Percentiles rank a stretch among this genome's conserved stretches.
Evolutionary conservation across 1,140 invertebrate genomes (phyloP).

Genomic region (Zaprionus vittiger): DNA sequence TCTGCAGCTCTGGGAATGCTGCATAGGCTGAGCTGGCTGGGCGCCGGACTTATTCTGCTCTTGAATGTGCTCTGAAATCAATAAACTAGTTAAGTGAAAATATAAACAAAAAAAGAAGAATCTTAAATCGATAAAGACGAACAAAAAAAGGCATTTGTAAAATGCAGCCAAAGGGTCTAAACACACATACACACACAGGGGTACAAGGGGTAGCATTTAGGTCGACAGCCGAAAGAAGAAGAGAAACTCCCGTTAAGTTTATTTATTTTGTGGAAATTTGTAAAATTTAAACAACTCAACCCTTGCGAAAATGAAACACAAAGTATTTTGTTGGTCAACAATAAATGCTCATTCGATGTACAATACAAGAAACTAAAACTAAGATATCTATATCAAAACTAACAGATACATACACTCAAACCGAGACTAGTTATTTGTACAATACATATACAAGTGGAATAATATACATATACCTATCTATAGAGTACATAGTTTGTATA

Average conservation of each 20-base stretch:
- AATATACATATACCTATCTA: conserved; percentile 18
- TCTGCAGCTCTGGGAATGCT: conserved; percentile 43
- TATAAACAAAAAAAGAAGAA: conserved; percentile 18
- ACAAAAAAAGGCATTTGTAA: conserved; percentile 65
- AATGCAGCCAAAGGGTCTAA: conserved; percentile 75
- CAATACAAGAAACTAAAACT: conserved; percentile 50
- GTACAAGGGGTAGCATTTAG: conserved; percentile 54
- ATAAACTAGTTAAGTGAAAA: conserved; percentile 55
- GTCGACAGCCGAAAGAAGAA: conserved; percentile 45
- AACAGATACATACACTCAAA: conserved; percentile 18
- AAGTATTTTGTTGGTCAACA: conserved; percentile 50
- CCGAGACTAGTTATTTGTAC: conserved; percentile 19
- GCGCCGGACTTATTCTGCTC: conserved; percentile 46
- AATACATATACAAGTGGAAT: conserved; percentile 18
- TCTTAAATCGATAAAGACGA: neutral
- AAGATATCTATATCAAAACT: conserved; percentile 24
- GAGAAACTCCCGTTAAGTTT: conserved; percentile 38
- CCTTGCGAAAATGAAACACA: conserved; percentile 5
- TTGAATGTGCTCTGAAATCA: conserved; percentile 64
- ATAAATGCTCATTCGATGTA: conserved; percentile 76
- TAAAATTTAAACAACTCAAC: conserved; percentile 36
- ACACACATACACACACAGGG: conserved; percentile 26
- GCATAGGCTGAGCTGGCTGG: conserved; percentile 41
- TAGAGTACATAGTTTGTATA: conserved; percentile 22
- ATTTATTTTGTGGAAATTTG: conserved; percentile 43